Conservation (phyloP, 2,113 vertebrate species). For the Hemiscyllium ocellatum region DNA sequence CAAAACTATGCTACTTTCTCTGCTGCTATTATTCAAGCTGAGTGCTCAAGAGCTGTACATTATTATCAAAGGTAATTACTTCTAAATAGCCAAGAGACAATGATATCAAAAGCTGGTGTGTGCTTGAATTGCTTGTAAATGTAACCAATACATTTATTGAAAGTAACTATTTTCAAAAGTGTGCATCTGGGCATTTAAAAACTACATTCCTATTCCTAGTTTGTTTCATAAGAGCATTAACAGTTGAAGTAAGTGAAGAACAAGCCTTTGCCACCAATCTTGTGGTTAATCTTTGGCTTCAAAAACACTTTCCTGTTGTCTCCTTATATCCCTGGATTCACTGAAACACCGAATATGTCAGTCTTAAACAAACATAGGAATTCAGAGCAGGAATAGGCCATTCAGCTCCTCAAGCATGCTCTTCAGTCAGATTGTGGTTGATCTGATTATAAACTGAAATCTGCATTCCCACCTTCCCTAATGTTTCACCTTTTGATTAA, state of each 20-base stretch:
- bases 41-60: conserved; percentile 6
- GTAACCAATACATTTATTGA: background rate
- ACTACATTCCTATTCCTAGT: background rate
- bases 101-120: background rate
- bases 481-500: too few species aligned
- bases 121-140: conserved; percentile 1
- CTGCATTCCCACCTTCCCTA: too few species aligned
- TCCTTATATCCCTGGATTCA: background rate
- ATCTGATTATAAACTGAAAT: too few species aligned
- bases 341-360: background rate
- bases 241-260: background rate
- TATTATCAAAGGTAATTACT: background rate
- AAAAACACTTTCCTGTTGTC: background rate
- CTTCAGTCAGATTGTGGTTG: too few species aligned
- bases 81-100: background rate
- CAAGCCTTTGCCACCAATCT: background rate
- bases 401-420: too few species aligned
- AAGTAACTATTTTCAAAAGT: background rate
- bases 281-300: background rate
- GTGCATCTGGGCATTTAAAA: background rate
- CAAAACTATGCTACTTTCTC: background rate
- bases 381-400: too few species aligned
- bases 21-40: background rate
- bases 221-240: background rate
- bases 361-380: too few species aligned